phyloP scores from a whole-genome alignment of 2,888 invertebrate genomes.

The Leucoptera coffeella region DNA sequence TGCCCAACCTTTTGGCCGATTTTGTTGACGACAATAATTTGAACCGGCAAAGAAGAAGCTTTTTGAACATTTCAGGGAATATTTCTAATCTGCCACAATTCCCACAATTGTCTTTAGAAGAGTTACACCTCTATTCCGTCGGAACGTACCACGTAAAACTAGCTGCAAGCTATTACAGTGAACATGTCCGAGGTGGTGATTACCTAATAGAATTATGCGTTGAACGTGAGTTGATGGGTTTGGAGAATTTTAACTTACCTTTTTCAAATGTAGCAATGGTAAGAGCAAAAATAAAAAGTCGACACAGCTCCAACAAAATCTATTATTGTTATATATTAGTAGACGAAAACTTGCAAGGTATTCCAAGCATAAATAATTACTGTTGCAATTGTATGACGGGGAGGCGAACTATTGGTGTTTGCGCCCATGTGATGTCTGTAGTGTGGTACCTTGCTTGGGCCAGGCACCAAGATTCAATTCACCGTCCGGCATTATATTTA shows the following conservation, averaged over 20 bases:
- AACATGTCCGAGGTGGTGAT: conserved; percentile 5
- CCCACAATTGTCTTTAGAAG: conserved; percentile 4
- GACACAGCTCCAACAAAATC: too few relatives aligned
- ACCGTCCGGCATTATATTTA: too few relatives aligned
- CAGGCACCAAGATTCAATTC: conserved; percentile 1
- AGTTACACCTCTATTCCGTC: conserved; percentile 2
- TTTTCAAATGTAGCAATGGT: too few relatives aligned
- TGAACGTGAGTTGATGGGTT: too few relatives aligned
- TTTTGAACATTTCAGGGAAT: conserved; percentile 2
- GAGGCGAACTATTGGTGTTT: conserved; percentile 3
- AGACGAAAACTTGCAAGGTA: too few relatives aligned
- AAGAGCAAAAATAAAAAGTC: too few relatives aligned
- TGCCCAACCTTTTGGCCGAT: conserved; percentile 4
- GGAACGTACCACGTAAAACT: conserved; percentile 5
- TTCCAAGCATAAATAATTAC: too few relatives aligned
- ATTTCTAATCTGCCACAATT: conserved; percentile 2
- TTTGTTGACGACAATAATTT: conserved; percentile 3
- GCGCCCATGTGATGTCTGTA: conserved; percentile 3
- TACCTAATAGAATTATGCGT: too few relatives aligned
- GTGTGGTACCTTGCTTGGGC: conserved; percentile 4
- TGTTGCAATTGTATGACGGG: conserved; percentile 2
- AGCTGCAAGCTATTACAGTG: conserved; percentile 4
- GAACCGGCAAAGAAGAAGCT: conserved; percentile 5
- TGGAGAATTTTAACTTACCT: too few relatives aligned
- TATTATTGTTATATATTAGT: too few relatives aligned